phyloP scores from a whole-genome alignment of 1,140 invertebrate genomes.

The Dendroctonus valens region DNA sequence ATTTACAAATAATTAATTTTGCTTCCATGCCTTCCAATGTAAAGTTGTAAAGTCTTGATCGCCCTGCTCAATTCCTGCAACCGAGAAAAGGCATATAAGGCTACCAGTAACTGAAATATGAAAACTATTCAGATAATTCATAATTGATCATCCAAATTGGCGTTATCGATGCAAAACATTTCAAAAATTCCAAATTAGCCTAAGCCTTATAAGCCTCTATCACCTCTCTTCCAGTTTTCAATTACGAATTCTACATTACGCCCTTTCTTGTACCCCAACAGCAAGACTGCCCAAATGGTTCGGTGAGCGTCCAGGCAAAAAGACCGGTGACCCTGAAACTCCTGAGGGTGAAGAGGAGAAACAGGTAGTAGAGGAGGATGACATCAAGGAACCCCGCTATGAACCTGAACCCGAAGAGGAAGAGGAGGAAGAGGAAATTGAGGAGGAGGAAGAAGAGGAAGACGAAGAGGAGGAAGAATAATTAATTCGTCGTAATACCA shows the following conservation, averaged over 20 bases:
- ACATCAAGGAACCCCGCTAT: slow-evolving; percentile 65
- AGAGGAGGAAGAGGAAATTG: slow-evolving; percentile 68
- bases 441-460: slow-evolving; percentile 60
- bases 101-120: background rate
- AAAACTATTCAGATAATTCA: background rate
- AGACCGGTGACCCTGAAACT: slow-evolving; percentile 80
- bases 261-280: slow-evolving; percentile 49
- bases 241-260: slow-evolving; percentile 31
- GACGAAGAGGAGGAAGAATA: slow-evolving; percentile 73
- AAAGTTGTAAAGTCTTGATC: too few species aligned
- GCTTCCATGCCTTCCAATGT: too few species aligned
- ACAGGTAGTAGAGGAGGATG: slow-evolving; percentile 68
- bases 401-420: slow-evolving; percentile 71
- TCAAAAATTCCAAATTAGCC: background rate
- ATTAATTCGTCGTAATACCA: slow-evolving; percentile 46
- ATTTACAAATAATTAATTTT: too few species aligned
- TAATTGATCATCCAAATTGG: too few species aligned
- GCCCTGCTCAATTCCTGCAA: too few species aligned
- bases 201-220: background rate
- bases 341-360: slow-evolving; percentile 86
- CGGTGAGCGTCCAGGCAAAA: slow-evolving; percentile 89
- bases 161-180: background rate
- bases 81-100: too few species aligned
- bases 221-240: slow-evolving; percentile 16
- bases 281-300: slow-evolving; percentile 92